Percentiles rank a stretch among this genome's conserved stretches.
Conservation (phyloP, 2,888 invertebrate species). For the Ctenicera cuprea region DNA sequence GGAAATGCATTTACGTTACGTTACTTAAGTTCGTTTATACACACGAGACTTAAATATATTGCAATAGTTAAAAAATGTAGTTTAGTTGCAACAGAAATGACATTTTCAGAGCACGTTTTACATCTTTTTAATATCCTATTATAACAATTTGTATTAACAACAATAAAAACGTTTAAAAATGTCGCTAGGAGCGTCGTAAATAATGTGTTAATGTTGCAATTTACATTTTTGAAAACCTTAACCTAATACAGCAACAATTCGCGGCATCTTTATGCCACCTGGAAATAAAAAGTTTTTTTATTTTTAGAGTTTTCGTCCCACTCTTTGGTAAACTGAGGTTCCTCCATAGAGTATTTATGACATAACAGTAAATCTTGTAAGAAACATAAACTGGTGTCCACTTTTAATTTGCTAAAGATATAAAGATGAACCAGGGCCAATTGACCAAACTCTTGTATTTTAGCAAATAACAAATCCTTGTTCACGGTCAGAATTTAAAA, state of each 20-base stretch:
- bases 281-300: too few relatives aligned
- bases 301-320: too few relatives aligned
- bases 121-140: not conserved
- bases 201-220: not conserved
- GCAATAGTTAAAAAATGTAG: not conserved
- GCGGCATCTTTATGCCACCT: too few relatives aligned
- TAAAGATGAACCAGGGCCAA: too few relatives aligned
- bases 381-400: too few relatives aligned
- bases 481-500: too few relatives aligned
- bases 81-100: not conserved
- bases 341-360: too few relatives aligned
- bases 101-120: not conserved
- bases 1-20: not conserved
- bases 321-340: too few relatives aligned
- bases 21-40: not conserved
- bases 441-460: too few relatives aligned
- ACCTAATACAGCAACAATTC: not conserved
- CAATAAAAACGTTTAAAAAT: not conserved
- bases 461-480: too few relatives aligned
- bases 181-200: not conserved
- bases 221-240: not conserved
- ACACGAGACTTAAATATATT: not conserved
- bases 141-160: slow-evolving; percentile 1
- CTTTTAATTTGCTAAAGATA: too few relatives aligned
- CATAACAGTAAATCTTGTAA: too few relatives aligned